Evolutionary conservation across 1,140 invertebrate genomes (phyloP), one percentile per base, ranked within the genome.

Genomic region (Megathymus violae): DNA sequence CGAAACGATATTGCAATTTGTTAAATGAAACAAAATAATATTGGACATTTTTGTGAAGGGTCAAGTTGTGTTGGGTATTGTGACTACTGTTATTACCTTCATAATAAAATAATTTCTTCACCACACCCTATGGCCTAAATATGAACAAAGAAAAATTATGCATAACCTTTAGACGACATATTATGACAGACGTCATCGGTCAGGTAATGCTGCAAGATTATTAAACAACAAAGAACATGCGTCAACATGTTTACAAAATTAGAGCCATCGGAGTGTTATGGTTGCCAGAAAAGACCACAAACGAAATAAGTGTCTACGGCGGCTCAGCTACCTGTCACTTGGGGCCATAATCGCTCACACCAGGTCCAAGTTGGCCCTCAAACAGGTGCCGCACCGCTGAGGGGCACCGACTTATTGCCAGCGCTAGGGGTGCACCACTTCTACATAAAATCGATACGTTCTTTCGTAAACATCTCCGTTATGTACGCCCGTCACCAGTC

Each of bases 391-490:
- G 27, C 27, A 31, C 3, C 27, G 27, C 7, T 31, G 27, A 31
- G 27, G 27, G 27, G 27, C 27, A 1, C 27, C 27, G 27, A 31
- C 27, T 31, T 69, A 69, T 66, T 62, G 67, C 59, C 64, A 61
- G 16, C 47, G 25, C 34, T 52, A 46, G 38, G 47, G 15, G 71
- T 69, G 67, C 71, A 74, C 51, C 56, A 69, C 19, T 60, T 67
- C 52, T 69, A 62, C 65, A 71, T 74, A 69, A 74, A 74, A 74
- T 74, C 69, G 54, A 74, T 74, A 66, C 36, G 48, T 62, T 74
- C 47, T 62, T 65, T 61, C 62, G 60, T 46, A 69, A 69, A 69
- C 71, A 67, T 64, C 50, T 62, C 61, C 31, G 41, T 58, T 54
- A 34, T 58, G 41, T 41, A 25, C 19, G 17, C 1, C 27, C 31